Evolutionary conservation across 2,888 invertebrate species (phyloP), one percentile per base, ranked within the genome.

Genomic region (Xanthostigma xanthostigma): DNA sequence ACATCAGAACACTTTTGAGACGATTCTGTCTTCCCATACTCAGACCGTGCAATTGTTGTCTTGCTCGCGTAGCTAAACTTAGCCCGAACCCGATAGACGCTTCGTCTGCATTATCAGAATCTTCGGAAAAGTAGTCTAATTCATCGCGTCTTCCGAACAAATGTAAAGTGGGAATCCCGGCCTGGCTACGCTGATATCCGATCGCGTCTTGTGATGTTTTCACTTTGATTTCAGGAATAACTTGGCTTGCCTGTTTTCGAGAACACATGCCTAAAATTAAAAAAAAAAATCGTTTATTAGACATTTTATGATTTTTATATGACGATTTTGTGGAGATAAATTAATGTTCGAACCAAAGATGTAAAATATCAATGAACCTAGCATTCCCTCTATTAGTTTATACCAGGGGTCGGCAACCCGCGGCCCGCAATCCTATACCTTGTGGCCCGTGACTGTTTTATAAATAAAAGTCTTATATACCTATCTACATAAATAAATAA

Each of bases 91-190:
- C 65, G 34, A 14, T 2, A 10, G 41, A 46, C 27, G 41, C 53
- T 41, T 50, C 55, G 33, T 57, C 60, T 44, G 70, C 70, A 33
- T 76, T 74, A 44, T 74, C 76, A 1, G 72, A 69, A 50, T 65
- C 69, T 27, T 27, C 27, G 2, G 73, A 72, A 63, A 82, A 81
- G 62, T 81, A 84, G 54, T 86, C 82, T 46, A 91, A 68, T 53
- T 80, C 76, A 58, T 84, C 73, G 44, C 72, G 68, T 54, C 70
- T 67, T 9, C 86, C 87, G 60, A 85, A 82, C 36, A 89, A 64
- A 54, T 77, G 72, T 45, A 83, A 66, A 27, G 71, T 69, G 8
- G 75, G 64, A 44, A 77, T 73, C 10, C 74, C 74, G 33, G 73
- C 70, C 51, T 62, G 64, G 48, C 63, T 55, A 14, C 64, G 56